These are phyloP conservation scores for Oncorhynchus mykiss DNA, from an alignment of 2,113 vertebrate species.

Conservation along the genomic window DNA sequence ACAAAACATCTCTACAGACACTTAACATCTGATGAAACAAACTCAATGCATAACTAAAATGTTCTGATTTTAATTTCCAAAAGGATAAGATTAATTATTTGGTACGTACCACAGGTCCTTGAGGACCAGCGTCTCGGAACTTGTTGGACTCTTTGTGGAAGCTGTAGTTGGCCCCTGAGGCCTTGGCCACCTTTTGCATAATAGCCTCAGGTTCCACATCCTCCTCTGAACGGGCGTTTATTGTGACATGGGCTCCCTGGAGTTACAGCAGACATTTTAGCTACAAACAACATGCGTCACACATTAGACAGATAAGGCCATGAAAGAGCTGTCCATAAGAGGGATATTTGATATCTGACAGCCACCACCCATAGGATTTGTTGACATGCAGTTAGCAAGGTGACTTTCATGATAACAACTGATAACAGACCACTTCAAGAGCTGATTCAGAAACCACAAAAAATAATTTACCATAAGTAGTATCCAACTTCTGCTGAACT, in stretches of 20 bases:
- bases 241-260: conserved; percentile 92
- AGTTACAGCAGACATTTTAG: conserved; percentile 2
- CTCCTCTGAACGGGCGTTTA: conserved; percentile 93
- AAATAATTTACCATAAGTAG: not conserved
- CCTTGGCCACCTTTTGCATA: conserved; percentile 94
- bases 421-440: not conserved
- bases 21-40: too few species aligned
- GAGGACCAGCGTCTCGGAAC: conserved; percentile 86
- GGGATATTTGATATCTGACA: conserved; percentile 5
- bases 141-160: conserved; percentile 90
- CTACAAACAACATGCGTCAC: not conserved
- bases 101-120: conserved; percentile 91
- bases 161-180: conserved; percentile 93
- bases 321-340: not conserved
- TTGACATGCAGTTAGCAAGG: not conserved
- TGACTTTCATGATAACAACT: conserved; percentile 4
- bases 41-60: too few species aligned
- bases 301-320: not conserved
- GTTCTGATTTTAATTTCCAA: too few species aligned
- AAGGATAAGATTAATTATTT: conserved; percentile 5
- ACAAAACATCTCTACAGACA: too few species aligned
- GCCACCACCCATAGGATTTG: conserved; percentile 9
- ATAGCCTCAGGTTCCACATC: conserved; percentile 92
- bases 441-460: not conserved
- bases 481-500: not conserved